Evolutionary conservation across 2,113 vertebrate species (phyloP).

Genomic region (Emydura subglobosa): DNA sequence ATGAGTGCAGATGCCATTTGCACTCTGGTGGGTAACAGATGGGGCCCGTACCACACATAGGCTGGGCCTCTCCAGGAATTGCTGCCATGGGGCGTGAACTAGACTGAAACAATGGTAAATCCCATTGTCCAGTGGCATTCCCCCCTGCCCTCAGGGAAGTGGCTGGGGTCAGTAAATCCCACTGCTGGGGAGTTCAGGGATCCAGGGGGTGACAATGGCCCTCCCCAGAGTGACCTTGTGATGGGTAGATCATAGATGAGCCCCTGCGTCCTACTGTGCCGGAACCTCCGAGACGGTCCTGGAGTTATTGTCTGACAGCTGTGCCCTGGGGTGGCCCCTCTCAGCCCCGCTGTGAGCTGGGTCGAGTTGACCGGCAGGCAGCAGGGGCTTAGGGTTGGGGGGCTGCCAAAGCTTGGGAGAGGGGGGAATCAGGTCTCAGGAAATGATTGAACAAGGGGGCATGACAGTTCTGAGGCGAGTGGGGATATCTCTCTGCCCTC

Average conservation of each 20-base stretch:
- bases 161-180: background rate
- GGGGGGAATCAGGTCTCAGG: background rate
- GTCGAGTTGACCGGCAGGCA: too few relatives aligned
- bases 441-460: background rate
- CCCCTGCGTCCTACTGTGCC: background rate
- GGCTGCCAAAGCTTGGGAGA: background rate
- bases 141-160: background rate
- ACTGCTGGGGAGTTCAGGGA: background rate
- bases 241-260: background rate
- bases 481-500: background rate
- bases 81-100: background rate
- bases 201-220: background rate
- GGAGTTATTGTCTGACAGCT: too few relatives aligned
- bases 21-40: background rate
- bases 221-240: background rate
- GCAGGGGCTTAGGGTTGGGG: background rate
- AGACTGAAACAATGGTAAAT: background rate
- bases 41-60: background rate
- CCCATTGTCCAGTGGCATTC: background rate
- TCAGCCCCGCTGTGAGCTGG: too few relatives aligned
- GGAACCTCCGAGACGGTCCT: too few relatives aligned
- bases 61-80: background rate
- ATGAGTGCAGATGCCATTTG: background rate
- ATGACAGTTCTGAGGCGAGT: too few relatives aligned
- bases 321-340: too few relatives aligned